Evolutionary conservation across 2,888 invertebrate species (phyloP).

Genomic region (Eupeodes latifasciatus): DNA sequence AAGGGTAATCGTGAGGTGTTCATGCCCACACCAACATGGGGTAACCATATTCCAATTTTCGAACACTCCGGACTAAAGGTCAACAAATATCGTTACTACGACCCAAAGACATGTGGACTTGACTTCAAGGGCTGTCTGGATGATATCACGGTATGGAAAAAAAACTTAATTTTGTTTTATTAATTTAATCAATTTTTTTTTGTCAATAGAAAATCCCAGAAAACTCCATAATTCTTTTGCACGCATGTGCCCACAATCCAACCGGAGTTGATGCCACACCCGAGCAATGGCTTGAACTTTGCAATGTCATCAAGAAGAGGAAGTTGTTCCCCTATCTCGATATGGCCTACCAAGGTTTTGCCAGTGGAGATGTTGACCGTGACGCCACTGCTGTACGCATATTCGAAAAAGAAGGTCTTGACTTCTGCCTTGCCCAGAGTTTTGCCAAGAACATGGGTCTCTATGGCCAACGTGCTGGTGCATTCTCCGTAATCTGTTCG

Average conservation of each 20-base stretch:
- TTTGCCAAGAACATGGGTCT: constrained; percentile 99
- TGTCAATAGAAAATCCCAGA: constrained; percentile 93
- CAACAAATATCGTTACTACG: constrained; percentile 96
- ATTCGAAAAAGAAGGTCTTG: constrained; percentile 95
- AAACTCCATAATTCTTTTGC: constrained; percentile 94
- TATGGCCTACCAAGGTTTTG: constrained; percentile 99
- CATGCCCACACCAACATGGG: constrained; percentile 98
- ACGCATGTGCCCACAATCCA: constrained; percentile 99
- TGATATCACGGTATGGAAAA: constrained; percentile 89
- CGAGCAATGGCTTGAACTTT: constrained; percentile 96
- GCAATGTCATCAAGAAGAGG: constrained; percentile 90
- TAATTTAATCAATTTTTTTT: constrained; percentile 73
- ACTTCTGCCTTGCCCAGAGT: constrained; percentile 94
- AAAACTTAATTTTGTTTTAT: not conserved
- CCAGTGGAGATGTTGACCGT: constrained; percentile 92
- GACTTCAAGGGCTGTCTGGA: constrained; percentile 95
- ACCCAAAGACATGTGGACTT: constrained; percentile 96
- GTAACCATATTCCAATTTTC: constrained; percentile 98
- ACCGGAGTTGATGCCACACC: constrained; percentile 96
- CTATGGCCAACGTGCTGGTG: constrained; percentile 97
- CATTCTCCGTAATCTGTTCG: constrained; percentile 91
- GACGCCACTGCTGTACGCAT: constrained; percentile 95
- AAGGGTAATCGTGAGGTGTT: constrained; percentile 92
- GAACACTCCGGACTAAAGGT: constrained; percentile 93
- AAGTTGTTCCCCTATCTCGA: constrained; percentile 97